phyloP scores from a whole-genome alignment of 2,888 invertebrate genomes.

The Prionchulus punctatus region DNA sequence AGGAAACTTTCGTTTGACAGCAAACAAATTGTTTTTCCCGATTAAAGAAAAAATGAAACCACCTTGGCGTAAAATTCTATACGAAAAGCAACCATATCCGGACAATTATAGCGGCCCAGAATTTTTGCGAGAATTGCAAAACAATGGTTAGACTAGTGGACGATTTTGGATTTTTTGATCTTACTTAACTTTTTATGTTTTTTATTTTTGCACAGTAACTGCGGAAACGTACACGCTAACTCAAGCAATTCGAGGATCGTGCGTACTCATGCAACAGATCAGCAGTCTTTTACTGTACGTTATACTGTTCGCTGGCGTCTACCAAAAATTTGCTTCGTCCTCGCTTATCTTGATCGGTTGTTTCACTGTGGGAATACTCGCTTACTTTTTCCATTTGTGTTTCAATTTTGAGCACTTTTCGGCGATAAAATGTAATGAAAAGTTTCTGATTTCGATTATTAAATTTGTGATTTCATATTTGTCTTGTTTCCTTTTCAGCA shows the following conservation, averaged over 20 bases:
- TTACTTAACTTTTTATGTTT: neutral
- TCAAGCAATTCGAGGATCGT: constrained; percentile 57
- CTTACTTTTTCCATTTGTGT: too few relatives aligned
- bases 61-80: constrained; percentile 69
- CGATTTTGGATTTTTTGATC: neutral
- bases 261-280: constrained; percentile 60
- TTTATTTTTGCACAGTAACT: constrained; percentile 44
- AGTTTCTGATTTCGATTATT: constrained; percentile 10
- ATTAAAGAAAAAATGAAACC: too few relatives aligned
- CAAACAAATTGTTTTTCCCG: too few relatives aligned
- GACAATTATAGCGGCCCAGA: constrained; percentile 79
- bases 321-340: constrained; percentile 17
- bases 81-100: constrained; percentile 65
- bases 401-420: too few relatives aligned
- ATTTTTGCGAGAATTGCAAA: constrained; percentile 65
- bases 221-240: constrained; percentile 53
- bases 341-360: constrained; percentile 3
- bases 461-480: constrained; percentile 12
- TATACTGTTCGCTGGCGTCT: constrained; percentile 28
- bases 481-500: too few relatives aligned
- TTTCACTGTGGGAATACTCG: neutral
- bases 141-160: constrained; percentile 46
- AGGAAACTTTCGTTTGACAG: too few relatives aligned
- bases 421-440: too few relatives aligned
- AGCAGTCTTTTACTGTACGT: constrained; percentile 39